These are phyloP conservation scores for Syngnathus floridae DNA, from an alignment of 2,113 vertebrate genomes.

Conservation along the genomic window DNA sequence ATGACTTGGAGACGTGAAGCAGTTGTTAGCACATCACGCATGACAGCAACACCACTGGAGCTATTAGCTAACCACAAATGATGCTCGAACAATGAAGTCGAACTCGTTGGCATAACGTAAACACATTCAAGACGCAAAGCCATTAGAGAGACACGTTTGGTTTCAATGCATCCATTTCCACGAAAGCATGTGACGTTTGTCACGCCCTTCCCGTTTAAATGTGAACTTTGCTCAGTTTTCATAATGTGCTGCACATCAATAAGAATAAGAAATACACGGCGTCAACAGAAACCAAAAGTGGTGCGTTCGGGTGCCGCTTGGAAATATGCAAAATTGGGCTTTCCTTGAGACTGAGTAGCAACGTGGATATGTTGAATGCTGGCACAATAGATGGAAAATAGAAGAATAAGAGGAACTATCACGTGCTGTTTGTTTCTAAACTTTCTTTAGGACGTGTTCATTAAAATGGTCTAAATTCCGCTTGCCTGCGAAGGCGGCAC, in stretches of 20 bases:
- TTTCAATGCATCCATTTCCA: background rate
- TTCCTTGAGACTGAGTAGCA: background rate
- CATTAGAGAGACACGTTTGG: no score
- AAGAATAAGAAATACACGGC: background rate
- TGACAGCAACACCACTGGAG: no score
- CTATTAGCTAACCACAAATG: no score
- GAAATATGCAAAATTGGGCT: background rate
- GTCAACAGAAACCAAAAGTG: background rate
- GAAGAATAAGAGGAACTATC: background rate
- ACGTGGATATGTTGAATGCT: background rate
- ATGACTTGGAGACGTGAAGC: no score
- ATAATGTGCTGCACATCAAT: background rate
- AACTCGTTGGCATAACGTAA: no score
- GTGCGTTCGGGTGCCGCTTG: slow-evolving; percentile 6
- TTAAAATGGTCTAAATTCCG: background rate
- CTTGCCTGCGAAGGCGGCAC: slow-evolving; percentile 18
- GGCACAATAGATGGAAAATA: background rate
- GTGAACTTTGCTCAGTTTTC: background rate
- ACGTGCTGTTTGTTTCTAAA: background rate
- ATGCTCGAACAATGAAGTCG: no score
- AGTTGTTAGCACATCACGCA: no score
- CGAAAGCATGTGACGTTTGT: background rate
- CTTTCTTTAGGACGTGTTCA: no score
- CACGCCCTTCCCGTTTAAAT: no score
- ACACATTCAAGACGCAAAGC: no score